phyloP scores from a whole-genome alignment of 2,797 vertebrate species.

The Pachyuromys duprasi region DNA sequence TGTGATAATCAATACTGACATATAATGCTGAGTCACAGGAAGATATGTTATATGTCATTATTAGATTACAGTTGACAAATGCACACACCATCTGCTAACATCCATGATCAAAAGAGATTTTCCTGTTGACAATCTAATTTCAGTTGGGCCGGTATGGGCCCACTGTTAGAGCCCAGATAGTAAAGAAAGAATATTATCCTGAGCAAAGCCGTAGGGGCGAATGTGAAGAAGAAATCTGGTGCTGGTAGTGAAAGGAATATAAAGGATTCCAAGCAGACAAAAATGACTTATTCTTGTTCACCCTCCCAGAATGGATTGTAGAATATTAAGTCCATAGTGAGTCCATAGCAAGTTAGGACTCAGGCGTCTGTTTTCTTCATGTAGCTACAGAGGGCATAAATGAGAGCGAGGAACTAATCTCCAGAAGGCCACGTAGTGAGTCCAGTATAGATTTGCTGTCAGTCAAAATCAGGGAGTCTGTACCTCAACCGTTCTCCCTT shows the following conservation, averaged over 20 bases:
- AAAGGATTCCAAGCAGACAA: neutral
- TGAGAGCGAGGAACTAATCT: neutral
- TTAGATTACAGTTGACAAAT: neutral
- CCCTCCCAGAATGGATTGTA: neutral
- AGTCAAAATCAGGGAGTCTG: neutral
- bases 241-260: neutral
- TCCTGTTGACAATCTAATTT: neutral
- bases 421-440: neutral
- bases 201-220: neutral
- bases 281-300: neutral
- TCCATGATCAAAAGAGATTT: neutral
- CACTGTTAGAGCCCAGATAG: neutral
- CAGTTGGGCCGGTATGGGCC: too few relatives aligned
- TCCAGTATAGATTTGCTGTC: neutral
- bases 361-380: neutral
- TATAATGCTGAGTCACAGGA: neutral
- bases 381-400: neutral
- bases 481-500: neutral
- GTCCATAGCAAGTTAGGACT: neutral
- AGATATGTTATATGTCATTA: rapidly evolving
- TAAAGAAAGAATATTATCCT: neutral
- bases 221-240: neutral
- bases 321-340: neutral
- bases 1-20: neutral
- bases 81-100: neutral